Conservation (phyloP, 2,797 vertebrate genomes). For the Sebastes trivittatus region DNA sequence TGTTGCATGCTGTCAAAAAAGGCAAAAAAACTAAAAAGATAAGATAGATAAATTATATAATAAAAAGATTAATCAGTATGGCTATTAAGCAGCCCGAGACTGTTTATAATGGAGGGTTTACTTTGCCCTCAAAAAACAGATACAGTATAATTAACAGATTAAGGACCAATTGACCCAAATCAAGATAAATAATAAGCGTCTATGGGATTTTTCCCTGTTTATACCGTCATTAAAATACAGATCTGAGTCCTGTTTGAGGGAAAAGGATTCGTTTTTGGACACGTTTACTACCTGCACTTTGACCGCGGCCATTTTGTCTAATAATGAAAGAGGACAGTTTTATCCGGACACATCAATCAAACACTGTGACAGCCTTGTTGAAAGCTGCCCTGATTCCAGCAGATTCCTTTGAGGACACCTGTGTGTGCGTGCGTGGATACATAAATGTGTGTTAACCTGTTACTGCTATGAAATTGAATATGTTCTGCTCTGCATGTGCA, state of each 20-base stretch:
- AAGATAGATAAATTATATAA: not conserved
- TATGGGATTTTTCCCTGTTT: not conserved
- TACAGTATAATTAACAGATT: not conserved
- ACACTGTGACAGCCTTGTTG: slow-evolving; percentile 28
- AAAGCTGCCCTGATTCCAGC: slow-evolving; percentile 29
- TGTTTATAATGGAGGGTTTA: not conserved
- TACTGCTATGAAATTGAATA: slow-evolving; percentile 18
- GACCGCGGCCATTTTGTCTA: slow-evolving; percentile 21
- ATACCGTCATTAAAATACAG: not conserved
- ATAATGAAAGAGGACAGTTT: slow-evolving; percentile 33
- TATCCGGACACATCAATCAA: slow-evolving; percentile 33
- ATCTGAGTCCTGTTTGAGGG: not conserved
- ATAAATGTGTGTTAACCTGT: slow-evolving; percentile 9
- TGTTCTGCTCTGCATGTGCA: slow-evolving; percentile 19
- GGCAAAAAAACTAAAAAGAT: not conserved
- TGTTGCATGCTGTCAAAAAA: not conserved
- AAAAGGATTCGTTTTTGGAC: not conserved
- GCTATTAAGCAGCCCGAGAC: not conserved
- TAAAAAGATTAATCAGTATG: not conserved
- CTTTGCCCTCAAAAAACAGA: not conserved
- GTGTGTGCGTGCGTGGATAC: slow-evolving; percentile 1
- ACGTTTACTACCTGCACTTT: not conserved
- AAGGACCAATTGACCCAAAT: not conserved
- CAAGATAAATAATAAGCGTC: not conserved
- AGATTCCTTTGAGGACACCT: slow-evolving; percentile 56